Percentiles rank a stretch among this genome's conserved stretches.
Evolutionary conservation across 2,113 vertebrate genomes (phyloP).

Genomic region (Pseudopipra pipra): DNA sequence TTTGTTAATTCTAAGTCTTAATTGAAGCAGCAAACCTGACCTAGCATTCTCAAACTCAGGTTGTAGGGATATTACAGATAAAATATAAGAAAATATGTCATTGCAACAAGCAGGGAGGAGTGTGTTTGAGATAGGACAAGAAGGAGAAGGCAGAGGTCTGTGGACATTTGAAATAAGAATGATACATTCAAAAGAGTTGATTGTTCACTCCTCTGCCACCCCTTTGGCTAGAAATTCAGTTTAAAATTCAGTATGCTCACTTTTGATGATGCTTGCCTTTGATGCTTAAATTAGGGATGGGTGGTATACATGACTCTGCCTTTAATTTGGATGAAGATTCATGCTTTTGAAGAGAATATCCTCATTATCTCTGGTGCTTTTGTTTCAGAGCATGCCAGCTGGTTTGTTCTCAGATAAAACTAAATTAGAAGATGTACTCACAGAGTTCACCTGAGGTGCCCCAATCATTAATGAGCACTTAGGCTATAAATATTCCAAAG

Average conservation of each 20-base stretch:
- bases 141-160: neutral
- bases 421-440: neutral
- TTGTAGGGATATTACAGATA: neutral
- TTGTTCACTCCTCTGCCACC: neutral
- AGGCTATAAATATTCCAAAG: neutral
- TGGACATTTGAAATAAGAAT: neutral
- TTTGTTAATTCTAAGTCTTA: neutral
- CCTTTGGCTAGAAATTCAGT: neutral
- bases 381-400: neutral
- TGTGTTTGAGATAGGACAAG: neutral
- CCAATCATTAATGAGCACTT: neutral
- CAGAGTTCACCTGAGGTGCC: neutral
- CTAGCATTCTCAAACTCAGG: neutral
- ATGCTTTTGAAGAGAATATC: neutral
- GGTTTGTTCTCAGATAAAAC: neutral
- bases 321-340: neutral
- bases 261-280: neutral
- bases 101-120: neutral
- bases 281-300: neutral
- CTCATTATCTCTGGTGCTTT: neutral
- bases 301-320: neutral
- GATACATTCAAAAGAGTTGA: neutral
- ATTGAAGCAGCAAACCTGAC: neutral
- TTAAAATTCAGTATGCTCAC: neutral
- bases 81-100: neutral